A percentile compares a stretch with the other conserved stretches of the same genome.
Conservation (phyloP, 2,113 vertebrate genomes). For the Mungos mungo region DNA sequence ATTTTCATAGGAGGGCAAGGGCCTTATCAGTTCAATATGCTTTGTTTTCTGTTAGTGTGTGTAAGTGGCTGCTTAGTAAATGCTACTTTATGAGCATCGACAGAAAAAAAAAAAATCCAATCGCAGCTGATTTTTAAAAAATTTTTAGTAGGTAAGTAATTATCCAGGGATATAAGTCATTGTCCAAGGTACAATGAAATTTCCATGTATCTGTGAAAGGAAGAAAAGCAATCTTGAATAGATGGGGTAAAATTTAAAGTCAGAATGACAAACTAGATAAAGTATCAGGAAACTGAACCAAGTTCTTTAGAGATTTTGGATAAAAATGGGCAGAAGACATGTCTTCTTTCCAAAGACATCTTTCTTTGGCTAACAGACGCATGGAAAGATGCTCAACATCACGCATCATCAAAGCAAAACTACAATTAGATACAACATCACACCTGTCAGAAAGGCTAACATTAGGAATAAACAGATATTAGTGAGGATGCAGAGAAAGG, state of each 20-base stretch:
- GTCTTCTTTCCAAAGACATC: no score
- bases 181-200: slow-evolving; percentile 40
- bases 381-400: no score
- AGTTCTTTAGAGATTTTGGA: no score
- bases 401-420: no score
- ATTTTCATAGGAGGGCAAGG: not conserved
- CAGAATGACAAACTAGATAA: not conserved
- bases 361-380: no score
- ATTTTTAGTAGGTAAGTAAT: slow-evolving; percentile 30
- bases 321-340: no score
- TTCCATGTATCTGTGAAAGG: not conserved
- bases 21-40: not conserved
- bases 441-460: no score
- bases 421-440: no score
- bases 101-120: not conserved
- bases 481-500: no score
- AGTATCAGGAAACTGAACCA: not conserved
- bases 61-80: not conserved
- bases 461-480: no score
- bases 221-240: slow-evolving; percentile 56
- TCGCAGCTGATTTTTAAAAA: not conserved
- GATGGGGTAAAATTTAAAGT: not conserved
- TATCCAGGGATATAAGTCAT: not conserved
- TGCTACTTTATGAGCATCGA: not conserved
- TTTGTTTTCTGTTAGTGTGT: not conserved